A percentile compares a stretch with the other conserved stretches of the same genome.
Evolutionary conservation across 2,113 vertebrate genomes (phyloP).

Genomic region (Bolborhynchus lineola): DNA sequence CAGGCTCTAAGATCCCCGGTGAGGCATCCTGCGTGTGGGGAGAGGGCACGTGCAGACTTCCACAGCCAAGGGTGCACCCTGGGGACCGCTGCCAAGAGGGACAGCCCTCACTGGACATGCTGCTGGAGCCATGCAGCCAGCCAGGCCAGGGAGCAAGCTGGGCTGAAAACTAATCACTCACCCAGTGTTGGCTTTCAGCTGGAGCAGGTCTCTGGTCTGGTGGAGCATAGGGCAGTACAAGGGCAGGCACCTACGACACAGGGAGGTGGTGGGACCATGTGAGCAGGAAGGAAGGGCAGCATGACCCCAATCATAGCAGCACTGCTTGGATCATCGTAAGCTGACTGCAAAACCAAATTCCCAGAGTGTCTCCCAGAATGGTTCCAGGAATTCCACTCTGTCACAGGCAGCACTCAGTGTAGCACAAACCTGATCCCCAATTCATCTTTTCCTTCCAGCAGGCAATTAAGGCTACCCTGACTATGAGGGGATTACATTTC

Average conservation of each 20-base stretch:
- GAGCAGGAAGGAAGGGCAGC: not conserved
- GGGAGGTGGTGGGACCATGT: fast-evolving
- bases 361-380: not conserved
- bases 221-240: fast-evolving
- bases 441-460: not conserved
- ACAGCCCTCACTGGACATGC: fast-evolving
- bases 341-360: not conserved
- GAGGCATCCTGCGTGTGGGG: fast-evolving
- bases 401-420: fast-evolving
- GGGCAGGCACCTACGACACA: not conserved
- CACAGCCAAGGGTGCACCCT: not conserved
- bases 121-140: fast-evolving
- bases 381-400: not conserved
- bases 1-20: fast-evolving
- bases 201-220: fast-evolving
- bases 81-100: fast-evolving
- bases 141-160: not conserved
- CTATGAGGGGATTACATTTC: not conserved
- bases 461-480: not conserved
- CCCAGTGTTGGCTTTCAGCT: not conserved
- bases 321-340: fast-evolving
- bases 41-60: fast-evolving
- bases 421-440: not conserved
- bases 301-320: fast-evolving
- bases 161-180: not conserved